These are phyloP conservation scores for Scopus umbretta DNA, from an alignment of 2,113 vertebrate species.

Conservation along the genomic window DNA sequence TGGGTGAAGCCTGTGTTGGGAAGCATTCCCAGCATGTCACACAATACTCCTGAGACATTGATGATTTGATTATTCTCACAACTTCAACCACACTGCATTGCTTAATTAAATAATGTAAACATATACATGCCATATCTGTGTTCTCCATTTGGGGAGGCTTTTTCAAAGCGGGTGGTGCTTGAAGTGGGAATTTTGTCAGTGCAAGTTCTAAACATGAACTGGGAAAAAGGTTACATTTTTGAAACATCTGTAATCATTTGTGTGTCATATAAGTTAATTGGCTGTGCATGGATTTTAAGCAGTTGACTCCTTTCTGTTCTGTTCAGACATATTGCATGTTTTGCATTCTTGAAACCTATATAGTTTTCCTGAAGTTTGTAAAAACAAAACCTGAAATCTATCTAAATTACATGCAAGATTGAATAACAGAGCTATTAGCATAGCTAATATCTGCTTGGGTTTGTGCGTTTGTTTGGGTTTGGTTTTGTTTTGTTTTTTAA, in stretches of 20 bases:
- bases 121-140: background rate
- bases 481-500: background rate
- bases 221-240: conserved; percentile 41
- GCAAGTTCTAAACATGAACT: background rate
- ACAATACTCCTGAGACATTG: background rate
- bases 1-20: background rate
- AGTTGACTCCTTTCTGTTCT: conserved; percentile 28
- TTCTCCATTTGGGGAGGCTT: background rate
- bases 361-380: background rate
- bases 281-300: conserved; percentile 50
- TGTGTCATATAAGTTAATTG: conserved; percentile 43
- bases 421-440: background rate
- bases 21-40: background rate
- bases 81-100: background rate
- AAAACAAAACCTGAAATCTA: background rate
- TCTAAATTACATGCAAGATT: background rate
- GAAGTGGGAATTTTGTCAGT: background rate
- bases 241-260: conserved; percentile 68
- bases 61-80: background rate
- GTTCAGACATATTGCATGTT: background rate
- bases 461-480: background rate
- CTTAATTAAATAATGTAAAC: background rate
- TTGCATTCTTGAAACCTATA: conserved; percentile 31
- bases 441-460: background rate
- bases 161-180: background rate